Base-by-base conservation (phyloP, 2,888 invertebrate species). In the Maniola hyperantus region DNA sequence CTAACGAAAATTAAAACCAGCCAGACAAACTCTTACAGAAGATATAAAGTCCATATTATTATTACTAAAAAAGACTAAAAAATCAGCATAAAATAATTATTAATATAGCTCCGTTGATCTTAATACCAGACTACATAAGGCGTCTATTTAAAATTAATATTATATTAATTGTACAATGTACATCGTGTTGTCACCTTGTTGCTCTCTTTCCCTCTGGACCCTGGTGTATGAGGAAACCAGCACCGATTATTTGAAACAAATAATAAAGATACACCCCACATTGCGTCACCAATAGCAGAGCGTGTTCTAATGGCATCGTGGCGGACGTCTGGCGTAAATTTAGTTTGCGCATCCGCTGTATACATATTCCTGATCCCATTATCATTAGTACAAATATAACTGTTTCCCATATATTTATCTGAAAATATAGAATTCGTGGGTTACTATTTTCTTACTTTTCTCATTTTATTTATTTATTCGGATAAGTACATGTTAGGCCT, bases 181-280 rank as follows among this genome's bases (percentile, higher is more conserved):
- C 0, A 51, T 13, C 15, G 0, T 44, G 54, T 13, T 44, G 36
- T 34, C 77, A 89, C 92, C 92, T 88, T 1, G 92, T 90, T 1
- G 87, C 88, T 65, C 86, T 78, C 53, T 83, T 77, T 69, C 79
- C 86, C 74, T 85, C 85, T 5, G 91, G 83, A 71, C 81, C 88
- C 26, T 82, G 77, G 46, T 91, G 84, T 67, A 89, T 83, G 2
- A 93, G 85, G 71, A 95, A 95, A 53, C 94, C 94, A 58, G 95
- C 95, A 39, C 96, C 96, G 64, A 96, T 95, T 58, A 96, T 95
- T 78, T 96, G 95, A 79, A 96, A 96, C 72, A 96, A 91, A 77
- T 95, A 95, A 86, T 96, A 96, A 18, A 96, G 93, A 82, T 96
- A 96, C 67, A 97, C 95, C 5, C 97, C 97, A 36, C 95, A 95